Percentiles rank a stretch among this genome's conserved stretches.
These are phyloP conservation scores for Labia minor DNA, from an alignment of 2,888 invertebrate genomes.

Conservation along the genomic window DNA sequence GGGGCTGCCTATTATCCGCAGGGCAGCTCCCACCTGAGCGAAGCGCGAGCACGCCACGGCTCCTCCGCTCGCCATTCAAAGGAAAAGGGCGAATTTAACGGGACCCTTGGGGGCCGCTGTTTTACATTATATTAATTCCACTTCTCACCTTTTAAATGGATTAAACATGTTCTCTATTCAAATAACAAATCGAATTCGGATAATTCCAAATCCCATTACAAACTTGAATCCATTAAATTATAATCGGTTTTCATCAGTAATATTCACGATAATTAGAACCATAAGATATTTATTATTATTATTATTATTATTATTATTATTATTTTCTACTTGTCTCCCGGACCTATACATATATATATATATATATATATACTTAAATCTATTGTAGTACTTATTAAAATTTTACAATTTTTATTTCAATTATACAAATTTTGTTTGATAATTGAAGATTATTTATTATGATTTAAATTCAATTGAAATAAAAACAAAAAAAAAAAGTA, in stretches of 20 bases:
- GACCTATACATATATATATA: too few relatives aligned
- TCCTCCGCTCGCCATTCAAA: background rate
- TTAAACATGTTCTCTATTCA: background rate
- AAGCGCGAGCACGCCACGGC: background rate
- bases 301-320: too few relatives aligned
- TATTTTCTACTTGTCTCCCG: too few relatives aligned
- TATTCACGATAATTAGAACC: background rate
- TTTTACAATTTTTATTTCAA: too few relatives aligned
- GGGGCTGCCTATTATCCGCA: conserved; percentile 13
- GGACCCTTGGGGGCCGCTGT: background rate
- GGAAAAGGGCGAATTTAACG: conserved; percentile 4
- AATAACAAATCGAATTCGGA: conserved; percentile 3
- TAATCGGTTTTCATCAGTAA: background rate
- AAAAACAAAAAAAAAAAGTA: too few relatives aligned
- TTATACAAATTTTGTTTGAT: too few relatives aligned
- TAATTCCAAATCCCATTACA: conserved; percentile 6
- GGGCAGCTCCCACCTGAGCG: conserved; percentile 5
- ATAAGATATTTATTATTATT: too few relatives aligned
- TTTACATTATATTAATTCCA: background rate
- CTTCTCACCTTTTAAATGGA: background rate
- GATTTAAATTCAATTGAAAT: too few relatives aligned
- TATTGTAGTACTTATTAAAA: too few relatives aligned
- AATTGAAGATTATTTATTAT: too few relatives aligned
- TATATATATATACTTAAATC: too few relatives aligned
- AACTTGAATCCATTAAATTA: conserved; percentile 3